phyloP scores from a whole-genome alignment of 2,113 vertebrate genomes.

The Chloebia gouldiae region DNA sequence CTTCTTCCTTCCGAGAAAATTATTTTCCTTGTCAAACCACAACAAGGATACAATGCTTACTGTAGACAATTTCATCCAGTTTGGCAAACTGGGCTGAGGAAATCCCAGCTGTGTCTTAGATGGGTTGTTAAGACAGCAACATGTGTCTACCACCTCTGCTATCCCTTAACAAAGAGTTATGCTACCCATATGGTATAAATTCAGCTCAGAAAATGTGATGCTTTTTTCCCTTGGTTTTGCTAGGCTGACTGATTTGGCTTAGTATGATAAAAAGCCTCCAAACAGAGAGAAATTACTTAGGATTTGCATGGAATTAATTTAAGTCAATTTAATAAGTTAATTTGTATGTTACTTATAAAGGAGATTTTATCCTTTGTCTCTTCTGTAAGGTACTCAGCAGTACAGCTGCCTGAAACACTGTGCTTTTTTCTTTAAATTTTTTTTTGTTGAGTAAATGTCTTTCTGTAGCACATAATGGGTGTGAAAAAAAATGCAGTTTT shows the following conservation, averaged over 20 bases:
- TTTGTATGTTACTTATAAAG: neutral
- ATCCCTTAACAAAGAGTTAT: neutral
- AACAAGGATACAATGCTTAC: neutral
- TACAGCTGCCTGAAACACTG: neutral
- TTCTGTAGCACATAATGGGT: neutral
- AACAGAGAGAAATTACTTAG: neutral
- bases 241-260: neutral
- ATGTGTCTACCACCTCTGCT: neutral
- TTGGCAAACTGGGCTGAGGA: neutral
- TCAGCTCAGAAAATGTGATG: neutral
- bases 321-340: neutral
- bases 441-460: neutral
- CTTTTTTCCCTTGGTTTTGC: neutral
- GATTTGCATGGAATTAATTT: slow-evolving; percentile 4
- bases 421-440: neutral
- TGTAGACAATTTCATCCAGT: neutral
- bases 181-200: neutral
- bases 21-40: too few relatives aligned
- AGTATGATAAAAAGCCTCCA: neutral
- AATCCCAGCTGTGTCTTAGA: neutral
- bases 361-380: slow-evolving; percentile 1
- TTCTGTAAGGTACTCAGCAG: neutral
- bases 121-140: neutral
- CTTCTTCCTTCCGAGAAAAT: too few relatives aligned
- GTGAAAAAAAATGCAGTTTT: neutral